Evolutionary conservation across 2,888 invertebrate species (phyloP).

Genomic region (Auanema freiburgensis): DNA sequence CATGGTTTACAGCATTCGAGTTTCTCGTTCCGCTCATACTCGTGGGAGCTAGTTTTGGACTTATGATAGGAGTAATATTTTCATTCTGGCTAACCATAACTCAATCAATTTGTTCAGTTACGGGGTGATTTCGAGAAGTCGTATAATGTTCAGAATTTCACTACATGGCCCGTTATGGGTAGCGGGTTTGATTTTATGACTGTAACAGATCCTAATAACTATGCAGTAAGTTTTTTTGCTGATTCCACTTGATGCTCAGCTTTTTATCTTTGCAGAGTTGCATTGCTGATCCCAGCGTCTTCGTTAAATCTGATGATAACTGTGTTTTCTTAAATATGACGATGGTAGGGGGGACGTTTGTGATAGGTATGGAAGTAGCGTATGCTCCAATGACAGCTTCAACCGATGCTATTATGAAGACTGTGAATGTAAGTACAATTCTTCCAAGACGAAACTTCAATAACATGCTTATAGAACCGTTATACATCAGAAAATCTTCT

Average conservation of each 20-base stretch:
- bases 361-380: constrained; percentile 27
- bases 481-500: not conserved
- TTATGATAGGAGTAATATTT: constrained; percentile 49
- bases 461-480: constrained; percentile 4
- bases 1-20: constrained; percentile 54
- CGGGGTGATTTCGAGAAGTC: constrained; percentile 45
- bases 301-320: constrained; percentile 8
- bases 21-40: constrained; percentile 54
- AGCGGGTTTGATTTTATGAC: constrained; percentile 34
- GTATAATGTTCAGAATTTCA: constrained; percentile 29
- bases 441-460: not conserved
- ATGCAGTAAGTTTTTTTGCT: not conserved
- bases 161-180: constrained; percentile 40
- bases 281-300: constrained; percentile 20
- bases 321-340: constrained; percentile 35
- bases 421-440: constrained; percentile 17
- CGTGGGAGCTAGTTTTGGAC: constrained; percentile 51
- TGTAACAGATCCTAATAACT: constrained; percentile 21
- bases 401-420: constrained; percentile 32
- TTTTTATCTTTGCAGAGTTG: constrained; percentile 20
- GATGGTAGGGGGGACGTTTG: not conserved
- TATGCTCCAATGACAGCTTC: constrained; percentile 37
- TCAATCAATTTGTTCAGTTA: constrained; percentile 52
- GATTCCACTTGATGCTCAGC: not conserved
- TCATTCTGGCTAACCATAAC: too few relatives aligned